These are phyloP conservation scores for Cordylochernes scorpioides DNA, from an alignment of 2,888 invertebrate species.

Conservation along the genomic window DNA sequence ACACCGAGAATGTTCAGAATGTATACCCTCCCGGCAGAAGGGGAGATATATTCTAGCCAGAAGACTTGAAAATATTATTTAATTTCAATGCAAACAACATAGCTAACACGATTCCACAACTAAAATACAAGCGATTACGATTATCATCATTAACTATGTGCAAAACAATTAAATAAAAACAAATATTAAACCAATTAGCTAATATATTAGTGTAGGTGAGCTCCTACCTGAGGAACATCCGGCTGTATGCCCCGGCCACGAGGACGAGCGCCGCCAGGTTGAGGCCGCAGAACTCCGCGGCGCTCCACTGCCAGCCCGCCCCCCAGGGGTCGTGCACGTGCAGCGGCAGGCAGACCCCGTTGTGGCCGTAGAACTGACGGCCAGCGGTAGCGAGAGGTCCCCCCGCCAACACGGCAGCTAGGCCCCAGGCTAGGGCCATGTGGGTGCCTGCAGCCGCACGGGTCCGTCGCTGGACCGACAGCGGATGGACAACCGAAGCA, in stretches of 20 bases:
- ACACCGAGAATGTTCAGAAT: too few species aligned
- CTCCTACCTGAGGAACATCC: too few species aligned
- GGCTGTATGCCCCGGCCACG: conserved; percentile 30
- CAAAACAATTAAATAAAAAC: too few species aligned
- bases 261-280: conserved; percentile 31
- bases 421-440: conserved; percentile 26
- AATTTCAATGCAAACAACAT: too few species aligned
- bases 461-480: conserved; percentile 24
- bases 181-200: too few species aligned
- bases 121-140: too few species aligned
- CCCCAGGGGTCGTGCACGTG: conserved; percentile 33
- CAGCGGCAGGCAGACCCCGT: conserved; percentile 32
- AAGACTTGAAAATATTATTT: too few species aligned
- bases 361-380: conserved; percentile 31
- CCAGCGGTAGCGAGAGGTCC: conserved; percentile 29
- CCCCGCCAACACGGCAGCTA: conserved; percentile 26
- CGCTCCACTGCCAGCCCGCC: conserved; percentile 29
- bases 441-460: conserved; percentile 23
- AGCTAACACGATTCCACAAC: too few species aligned
- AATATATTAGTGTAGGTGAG: too few species aligned
- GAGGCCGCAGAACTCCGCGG: conserved; percentile 30
- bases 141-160: too few species aligned
- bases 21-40: too few species aligned
- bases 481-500: conserved; percentile 31
- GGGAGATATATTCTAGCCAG: too few species aligned